Percentiles rank a stretch among this genome's conserved stretches.
Evolutionary conservation across 2,797 vertebrate genomes (phyloP).

Genomic region (Chaunax sp.): DNA sequence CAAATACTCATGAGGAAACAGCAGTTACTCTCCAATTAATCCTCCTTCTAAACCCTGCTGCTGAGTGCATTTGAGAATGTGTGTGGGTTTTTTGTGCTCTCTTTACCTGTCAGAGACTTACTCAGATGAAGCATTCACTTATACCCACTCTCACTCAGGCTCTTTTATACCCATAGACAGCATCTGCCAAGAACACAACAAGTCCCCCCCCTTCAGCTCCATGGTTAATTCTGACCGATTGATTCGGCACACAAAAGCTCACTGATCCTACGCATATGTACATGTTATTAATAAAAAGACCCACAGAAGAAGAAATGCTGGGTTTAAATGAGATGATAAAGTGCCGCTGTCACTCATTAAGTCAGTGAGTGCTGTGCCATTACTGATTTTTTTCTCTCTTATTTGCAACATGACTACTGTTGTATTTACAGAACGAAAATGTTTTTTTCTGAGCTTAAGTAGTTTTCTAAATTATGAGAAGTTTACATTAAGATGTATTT

Average conservation of each 20-base stretch:
- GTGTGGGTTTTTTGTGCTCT: conserved; percentile 28
- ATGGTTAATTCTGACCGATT: conserved; percentile 62
- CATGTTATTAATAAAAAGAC: conserved; percentile 34
- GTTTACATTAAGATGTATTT: background rate
- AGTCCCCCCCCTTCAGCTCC: conserved; percentile 60
- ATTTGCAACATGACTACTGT: conserved; percentile 22
- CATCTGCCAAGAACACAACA: conserved; percentile 69
- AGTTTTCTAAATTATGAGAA: conserved; percentile 11
- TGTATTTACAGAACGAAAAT: conserved; percentile 27
- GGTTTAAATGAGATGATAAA: conserved; percentile 63
- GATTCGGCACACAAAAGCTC: conserved; percentile 56
- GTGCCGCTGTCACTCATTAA: conserved; percentile 43
- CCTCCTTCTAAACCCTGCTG: conserved; percentile 60
- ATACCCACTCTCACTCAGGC: conserved; percentile 45
- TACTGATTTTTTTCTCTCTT: conserved; percentile 4
- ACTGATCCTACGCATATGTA: conserved; percentile 27
- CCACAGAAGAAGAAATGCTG: conserved; percentile 32
- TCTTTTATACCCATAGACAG: conserved; percentile 57
- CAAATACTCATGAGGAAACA: conserved; percentile 75
- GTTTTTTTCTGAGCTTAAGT: background rate
- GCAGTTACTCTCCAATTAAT: conserved; percentile 74
- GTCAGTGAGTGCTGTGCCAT: conserved; percentile 37
- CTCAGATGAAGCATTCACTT: conserved; percentile 60
- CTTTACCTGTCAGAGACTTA: conserved; percentile 60
- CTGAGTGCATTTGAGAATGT: conserved; percentile 18